Conservation (phyloP, 2,113 vertebrate genomes). For the Cynopterus brachyotis region DNA sequence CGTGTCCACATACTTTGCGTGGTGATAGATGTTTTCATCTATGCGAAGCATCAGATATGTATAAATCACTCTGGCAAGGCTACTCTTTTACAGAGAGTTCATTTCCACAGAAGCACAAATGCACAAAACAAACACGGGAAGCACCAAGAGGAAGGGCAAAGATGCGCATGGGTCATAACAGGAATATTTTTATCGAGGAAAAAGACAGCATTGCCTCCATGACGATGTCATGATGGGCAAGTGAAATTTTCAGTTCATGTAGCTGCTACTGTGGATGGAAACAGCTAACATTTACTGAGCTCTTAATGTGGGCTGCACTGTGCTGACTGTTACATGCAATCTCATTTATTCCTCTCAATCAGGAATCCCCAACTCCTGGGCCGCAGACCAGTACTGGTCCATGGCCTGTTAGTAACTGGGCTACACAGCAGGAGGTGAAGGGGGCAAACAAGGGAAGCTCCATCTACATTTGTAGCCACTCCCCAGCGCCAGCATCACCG, state of each 20-base stretch:
- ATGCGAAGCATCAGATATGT: background rate
- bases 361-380: no score
- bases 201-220: background rate
- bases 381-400: no score
- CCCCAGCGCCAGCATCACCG: no score
- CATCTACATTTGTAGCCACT: no score
- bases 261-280: background rate
- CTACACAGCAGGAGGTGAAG: no score
- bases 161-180: no score
- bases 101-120: background rate
- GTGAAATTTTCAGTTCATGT: background rate
- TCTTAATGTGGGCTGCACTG: background rate
- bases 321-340: accelerated
- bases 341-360: background rate
- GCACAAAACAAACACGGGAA: background rate
- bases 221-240: background rate
- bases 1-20: accelerated
- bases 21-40: background rate
- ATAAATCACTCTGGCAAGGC: background rate
- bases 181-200: background rate
- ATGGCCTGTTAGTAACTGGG: no score
- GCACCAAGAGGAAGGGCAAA: background rate
- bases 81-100: background rate
- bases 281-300: background rate
- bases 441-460: no score